These are phyloP conservation scores for Melieria picta DNA, from an alignment of 2,888 invertebrate genomes.

Conservation along the genomic window DNA sequence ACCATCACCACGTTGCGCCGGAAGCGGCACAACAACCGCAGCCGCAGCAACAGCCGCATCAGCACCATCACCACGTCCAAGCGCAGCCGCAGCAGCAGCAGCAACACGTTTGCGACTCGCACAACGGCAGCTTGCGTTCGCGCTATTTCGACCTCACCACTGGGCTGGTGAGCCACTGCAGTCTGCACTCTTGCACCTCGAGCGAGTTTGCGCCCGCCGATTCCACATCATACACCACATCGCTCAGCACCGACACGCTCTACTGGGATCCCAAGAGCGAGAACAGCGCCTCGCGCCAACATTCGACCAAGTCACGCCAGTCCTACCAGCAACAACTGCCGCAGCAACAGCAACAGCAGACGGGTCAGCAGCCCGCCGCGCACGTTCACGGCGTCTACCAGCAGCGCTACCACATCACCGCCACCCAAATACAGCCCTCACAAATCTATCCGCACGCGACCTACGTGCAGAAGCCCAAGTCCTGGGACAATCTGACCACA, in stretches of 20 bases:
- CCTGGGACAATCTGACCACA: slow-evolving; percentile 89
- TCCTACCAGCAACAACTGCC: slow-evolving; percentile 60
- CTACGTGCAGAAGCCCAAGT: slow-evolving; percentile 79
- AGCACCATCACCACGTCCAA: slow-evolving; percentile 55
- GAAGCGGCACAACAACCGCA: slow-evolving; percentile 52
- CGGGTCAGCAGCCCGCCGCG: slow-evolving; percentile 51
- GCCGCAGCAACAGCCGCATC: slow-evolving; percentile 38
- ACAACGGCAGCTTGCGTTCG: slow-evolving; percentile 65
- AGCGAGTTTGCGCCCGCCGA: slow-evolving; percentile 77
- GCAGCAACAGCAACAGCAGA: slow-evolving; percentile 66
- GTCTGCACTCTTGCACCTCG: slow-evolving; percentile 84
- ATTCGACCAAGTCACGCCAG: slow-evolving; percentile 72
- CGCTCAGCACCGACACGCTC: slow-evolving; percentile 85
- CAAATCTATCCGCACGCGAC: slow-evolving; percentile 65
- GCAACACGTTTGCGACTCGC: slow-evolving; percentile 61
- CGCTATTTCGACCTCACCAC: slow-evolving; percentile 75
- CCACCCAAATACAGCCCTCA: slow-evolving; percentile 66
- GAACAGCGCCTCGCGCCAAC: slow-evolving; percentile 64
- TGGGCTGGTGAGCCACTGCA: slow-evolving; percentile 80
- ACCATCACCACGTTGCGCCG: slow-evolving; percentile 49
- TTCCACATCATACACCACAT: slow-evolving; percentile 85
- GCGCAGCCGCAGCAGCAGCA: slow-evolving; percentile 66
- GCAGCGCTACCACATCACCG: slow-evolving; percentile 63
- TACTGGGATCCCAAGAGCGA: slow-evolving; percentile 78
- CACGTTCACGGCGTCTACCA: slow-evolving; percentile 63